Base-by-base conservation (phyloP, 2,888 invertebrate species). In the Plagiodera versicolora region DNA sequence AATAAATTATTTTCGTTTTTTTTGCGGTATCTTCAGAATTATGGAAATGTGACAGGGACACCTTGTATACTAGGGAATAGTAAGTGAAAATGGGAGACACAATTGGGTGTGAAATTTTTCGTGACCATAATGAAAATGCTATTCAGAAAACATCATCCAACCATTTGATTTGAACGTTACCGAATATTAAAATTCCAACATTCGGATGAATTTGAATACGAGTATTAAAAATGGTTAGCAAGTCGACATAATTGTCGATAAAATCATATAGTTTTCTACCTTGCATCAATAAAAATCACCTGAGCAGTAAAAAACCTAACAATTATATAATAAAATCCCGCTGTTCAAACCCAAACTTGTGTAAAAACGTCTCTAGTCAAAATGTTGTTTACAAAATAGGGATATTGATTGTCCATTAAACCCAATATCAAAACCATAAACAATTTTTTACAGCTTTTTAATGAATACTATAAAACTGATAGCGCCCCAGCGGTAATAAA, bases 391-490 rank as follows among this genome's bases (percentile, higher is more conserved):
- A 50, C 56, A 35, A 56, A 50, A 56, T 10, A 49, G 20, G 50
- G 39, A 51, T 57, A 57, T 51, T 51, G 57, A 46, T 44, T 51
- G 45, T 57, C 50, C 51, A 46, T 45, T 46, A 45, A 20, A 57
- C 50, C n/a, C 19, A 17, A 56, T 51, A 45, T 24, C 50, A 50
- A 24, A 47, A 28, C 44, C 45, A 24, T 57, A 57, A 57, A 51
- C 10, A 19, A 53, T 30, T 8, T 51, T 50, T 57, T 51, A 57
- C 32, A 45, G 51, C 57, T 18, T 51, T 57, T 51, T 51, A 57
- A 57, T 51, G 50, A 57, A 51, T 28, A 30, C 45, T 32, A 51
- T 57, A 57, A 57, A 57, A 32, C 14, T 39, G 19, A 51, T 49
- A 44, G 46, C 56, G 50, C 44, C 51, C 57, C 45, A 44, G 3